phyloP scores from a whole-genome alignment of 2,888 invertebrate genomes.

The Eurytoma californica region DNA sequence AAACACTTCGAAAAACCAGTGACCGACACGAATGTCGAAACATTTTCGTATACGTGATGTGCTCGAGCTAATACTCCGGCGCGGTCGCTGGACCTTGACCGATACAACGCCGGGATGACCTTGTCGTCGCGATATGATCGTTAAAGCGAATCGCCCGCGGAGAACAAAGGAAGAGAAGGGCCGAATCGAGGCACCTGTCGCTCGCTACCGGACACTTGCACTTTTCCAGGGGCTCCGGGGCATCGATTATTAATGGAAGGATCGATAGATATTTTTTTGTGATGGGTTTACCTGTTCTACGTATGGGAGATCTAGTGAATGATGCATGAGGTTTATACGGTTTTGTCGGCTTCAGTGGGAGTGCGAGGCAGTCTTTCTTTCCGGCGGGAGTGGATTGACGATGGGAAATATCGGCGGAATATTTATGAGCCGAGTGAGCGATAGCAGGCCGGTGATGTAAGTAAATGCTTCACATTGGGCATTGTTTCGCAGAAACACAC shows the following conservation, averaged over 20 bases:
- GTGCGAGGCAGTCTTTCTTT: not conserved
- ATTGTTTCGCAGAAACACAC: too few species aligned
- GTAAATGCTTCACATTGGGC: not conserved
- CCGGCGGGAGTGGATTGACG: not conserved
- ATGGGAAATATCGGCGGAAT: not conserved
- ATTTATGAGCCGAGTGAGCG: not conserved
- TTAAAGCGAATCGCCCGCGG: conserved; percentile 58
- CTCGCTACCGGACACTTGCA: conserved; percentile 32
- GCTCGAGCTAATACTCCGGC: not conserved
- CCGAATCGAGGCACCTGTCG: not conserved
- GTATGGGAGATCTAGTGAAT: not conserved
- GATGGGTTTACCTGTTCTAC: not conserved
- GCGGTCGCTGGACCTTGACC: not conserved
- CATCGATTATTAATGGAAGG: conserved; percentile 30
- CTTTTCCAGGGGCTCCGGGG: conserved; percentile 14
- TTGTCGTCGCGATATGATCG: conserved; percentile 58
- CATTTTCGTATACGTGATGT: not conserved
- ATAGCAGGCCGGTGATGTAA: not conserved
- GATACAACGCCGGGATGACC: conserved; percentile 49
- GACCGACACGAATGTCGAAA: not conserved
- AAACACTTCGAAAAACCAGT: not conserved
- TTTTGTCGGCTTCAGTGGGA: not conserved
- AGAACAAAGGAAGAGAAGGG: conserved; percentile 3
- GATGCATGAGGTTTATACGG: not conserved
- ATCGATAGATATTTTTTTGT: not conserved